phyloP scores from a whole-genome alignment of 2,113 vertebrate species.

The Psettodes erumei region DNA sequence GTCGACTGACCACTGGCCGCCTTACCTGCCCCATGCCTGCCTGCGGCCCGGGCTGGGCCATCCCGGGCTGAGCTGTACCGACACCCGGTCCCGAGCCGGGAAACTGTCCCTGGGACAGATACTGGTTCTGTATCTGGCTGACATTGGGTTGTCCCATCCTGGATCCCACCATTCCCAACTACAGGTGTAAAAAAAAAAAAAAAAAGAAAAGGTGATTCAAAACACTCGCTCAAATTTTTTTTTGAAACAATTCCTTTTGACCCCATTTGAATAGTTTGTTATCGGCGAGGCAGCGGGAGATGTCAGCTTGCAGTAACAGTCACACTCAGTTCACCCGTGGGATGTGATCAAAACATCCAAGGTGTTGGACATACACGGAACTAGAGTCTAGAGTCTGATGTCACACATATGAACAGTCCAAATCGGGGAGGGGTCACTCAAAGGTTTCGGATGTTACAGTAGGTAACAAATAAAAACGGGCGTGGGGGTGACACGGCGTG shows the following conservation, averaged over 20 bases:
- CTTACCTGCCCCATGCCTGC: constrained; percentile 78
- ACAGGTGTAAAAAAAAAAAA: constrained; percentile 24
- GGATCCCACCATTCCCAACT: constrained; percentile 89
- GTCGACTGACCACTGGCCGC: background rate
- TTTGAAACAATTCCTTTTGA: background rate
- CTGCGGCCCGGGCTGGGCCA: constrained; percentile 82
- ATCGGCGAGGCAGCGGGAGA: too few relatives aligned
- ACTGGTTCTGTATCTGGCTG: constrained; percentile 91
- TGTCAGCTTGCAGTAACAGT: too few relatives aligned
- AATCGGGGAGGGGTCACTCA: too few relatives aligned
- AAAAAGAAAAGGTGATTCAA: background rate
- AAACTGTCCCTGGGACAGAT: constrained; percentile 89
- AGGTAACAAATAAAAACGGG: too few relatives aligned
- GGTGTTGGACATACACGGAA: too few relatives aligned
- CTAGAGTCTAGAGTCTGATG: too few relatives aligned
- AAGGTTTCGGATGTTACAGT: too few relatives aligned
- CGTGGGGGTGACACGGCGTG: background rate
- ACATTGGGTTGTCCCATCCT: constrained; percentile 89
- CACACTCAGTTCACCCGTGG: too few relatives aligned
- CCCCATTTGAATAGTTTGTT: background rate
- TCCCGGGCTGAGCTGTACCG: constrained; percentile 80
- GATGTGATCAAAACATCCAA: too few relatives aligned
- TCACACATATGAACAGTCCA: too few relatives aligned
- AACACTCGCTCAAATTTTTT: too few relatives aligned
- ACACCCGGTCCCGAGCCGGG: constrained; percentile 85